Base-by-base conservation (phyloP, 2,888 invertebrate genomes). In the Campoletis raptor region DNA sequence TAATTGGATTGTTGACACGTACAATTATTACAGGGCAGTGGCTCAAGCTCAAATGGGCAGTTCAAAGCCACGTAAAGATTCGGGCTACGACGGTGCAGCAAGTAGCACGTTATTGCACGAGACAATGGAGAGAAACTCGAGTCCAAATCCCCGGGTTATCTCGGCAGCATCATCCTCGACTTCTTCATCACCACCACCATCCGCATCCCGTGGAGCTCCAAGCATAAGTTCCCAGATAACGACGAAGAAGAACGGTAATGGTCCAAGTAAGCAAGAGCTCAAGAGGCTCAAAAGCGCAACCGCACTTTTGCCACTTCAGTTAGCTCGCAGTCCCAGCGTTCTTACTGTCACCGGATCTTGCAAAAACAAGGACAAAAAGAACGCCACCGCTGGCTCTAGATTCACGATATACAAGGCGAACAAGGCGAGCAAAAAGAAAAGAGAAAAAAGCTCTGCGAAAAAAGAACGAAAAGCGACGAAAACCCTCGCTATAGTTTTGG, bases 381-480 rank as follows among this genome's bases (percentile, higher is more conserved):
- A 94, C 82, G 96, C 96, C 9, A 96, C 96, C 61, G 95, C 96
- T 0, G 96, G 96, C 0, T 97, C 97, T 66, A 96, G 98, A 90
- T 98, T 98, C 95, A 98, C 98, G 88, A 98, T 98, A 93, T 98
- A 98, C 95, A 98, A 98, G 95, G 98, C 98, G 82, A 98, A 98
- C 95, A 99, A 98, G 95, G 98, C 98, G 67, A 98, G 98, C 93
- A 97, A 98, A 94, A 98, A 99, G 95, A 99, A 99, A 95, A 95
- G 98, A 74, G 98, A 98, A 93, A 98, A 98, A 93, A 98, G 98
- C 36, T 98, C 98, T 0, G 98, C 98, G 5, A 98, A 98, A 94
- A 98, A 98, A 92, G 99, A 99, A 93, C 96, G 99, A 86, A 99
- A 99, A 95, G 99, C 99, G 48, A 99, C 99, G 10, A 99, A 99